Conservation (phyloP, 35 echinoderm and acorn worm genomes). For the Apostichopus parvimensis region DNA sequence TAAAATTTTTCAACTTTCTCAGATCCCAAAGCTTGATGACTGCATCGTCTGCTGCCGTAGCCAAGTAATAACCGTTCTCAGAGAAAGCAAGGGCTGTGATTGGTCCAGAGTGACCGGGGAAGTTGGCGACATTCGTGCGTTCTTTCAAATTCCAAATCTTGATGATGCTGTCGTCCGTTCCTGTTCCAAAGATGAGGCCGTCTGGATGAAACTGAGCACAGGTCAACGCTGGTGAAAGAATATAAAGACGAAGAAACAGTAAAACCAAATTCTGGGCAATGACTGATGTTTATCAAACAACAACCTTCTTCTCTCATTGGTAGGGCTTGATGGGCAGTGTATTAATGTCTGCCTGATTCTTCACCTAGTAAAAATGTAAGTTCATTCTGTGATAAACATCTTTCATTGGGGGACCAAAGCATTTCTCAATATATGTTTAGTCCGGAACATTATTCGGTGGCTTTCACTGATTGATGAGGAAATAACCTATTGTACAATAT, state of each 20-base stretch:
- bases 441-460: too few species aligned
- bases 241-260: neutral
- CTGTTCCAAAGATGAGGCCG: conserved; percentile 98
- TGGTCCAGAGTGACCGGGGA: conserved; percentile 97
- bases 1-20: conserved; percentile 99
- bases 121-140: conserved; percentile 95
- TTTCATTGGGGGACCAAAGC: too few species aligned
- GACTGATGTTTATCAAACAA: too few species aligned
- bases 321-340: too few species aligned
- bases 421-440: too few species aligned
- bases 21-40: conserved; percentile 99
- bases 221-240: conserved; percentile 72
- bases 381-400: too few species aligned
- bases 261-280: neutral
- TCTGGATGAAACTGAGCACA: conserved; percentile 99
- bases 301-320: too few species aligned
- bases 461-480: too few species aligned
- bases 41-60: conserved; percentile 95
- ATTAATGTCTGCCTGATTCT: too few species aligned
- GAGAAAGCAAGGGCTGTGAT: conserved; percentile 98
- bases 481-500: too few species aligned
- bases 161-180: conserved; percentile 97
- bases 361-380: too few species aligned
- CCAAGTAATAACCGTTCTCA: conserved; percentile 99
- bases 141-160: conserved; percentile 99